Conservation (phyloP, 53 echinoderm and acorn worm species). For the Pentamera pediparva region DNA sequence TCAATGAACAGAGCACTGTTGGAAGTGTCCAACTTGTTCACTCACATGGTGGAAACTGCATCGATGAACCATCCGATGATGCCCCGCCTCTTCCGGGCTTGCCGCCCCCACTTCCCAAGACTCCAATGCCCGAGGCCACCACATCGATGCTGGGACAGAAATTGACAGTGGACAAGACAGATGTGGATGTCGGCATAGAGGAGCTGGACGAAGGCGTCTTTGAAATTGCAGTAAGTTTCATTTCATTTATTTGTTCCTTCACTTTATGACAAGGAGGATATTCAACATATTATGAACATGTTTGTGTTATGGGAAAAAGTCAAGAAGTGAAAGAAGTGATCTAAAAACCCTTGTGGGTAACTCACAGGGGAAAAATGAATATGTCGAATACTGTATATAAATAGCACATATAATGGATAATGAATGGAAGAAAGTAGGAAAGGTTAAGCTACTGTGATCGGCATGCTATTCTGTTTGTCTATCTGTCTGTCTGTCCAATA, state of each 20-base stretch:
- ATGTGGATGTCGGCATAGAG: constrained; percentile 35
- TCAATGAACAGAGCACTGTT: background rate
- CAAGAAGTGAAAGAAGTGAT: no score
- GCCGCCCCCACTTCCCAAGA: constrained; percentile 33
- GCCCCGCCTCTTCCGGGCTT: constrained; percentile 36
- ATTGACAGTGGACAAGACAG: background rate
- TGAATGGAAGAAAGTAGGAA: no score
- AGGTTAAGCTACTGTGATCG: no score
- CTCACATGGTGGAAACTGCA: background rate
- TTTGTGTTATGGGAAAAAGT: background rate
- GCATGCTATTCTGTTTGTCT: no score
- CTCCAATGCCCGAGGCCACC: background rate
- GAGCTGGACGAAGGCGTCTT: constrained; percentile 87
- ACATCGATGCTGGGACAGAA: background rate
- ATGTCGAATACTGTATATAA: no score
- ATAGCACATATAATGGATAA: no score
- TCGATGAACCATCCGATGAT: background rate
- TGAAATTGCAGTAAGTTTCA: constrained; percentile 73
- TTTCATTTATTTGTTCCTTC: background rate
- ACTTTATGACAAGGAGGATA: background rate
- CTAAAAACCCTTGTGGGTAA: no score
- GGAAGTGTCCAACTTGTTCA: background rate
- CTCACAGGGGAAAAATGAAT: no score
- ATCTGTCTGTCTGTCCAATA: no score
- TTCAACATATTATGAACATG: background rate